Evolutionary conservation across 64 coral and sea anemone genomes (phyloP), one percentile per base, ranked within the genome.

Genomic region (Actinia tenebrosa): DNA sequence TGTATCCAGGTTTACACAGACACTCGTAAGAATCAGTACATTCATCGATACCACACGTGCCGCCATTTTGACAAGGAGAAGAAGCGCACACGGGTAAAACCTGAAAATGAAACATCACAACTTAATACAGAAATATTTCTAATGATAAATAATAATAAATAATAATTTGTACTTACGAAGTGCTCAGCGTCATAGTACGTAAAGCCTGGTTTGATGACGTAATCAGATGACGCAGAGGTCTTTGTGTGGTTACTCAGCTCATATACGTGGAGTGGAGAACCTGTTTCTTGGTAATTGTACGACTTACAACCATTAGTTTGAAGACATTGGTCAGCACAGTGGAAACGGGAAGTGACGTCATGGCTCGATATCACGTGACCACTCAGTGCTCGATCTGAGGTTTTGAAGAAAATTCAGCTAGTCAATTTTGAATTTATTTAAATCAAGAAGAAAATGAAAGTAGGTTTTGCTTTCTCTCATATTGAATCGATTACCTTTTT

Each of bases 241-340:
- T 23, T 45, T 25, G 46, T 79, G 47, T 80, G 50, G 16, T 15
- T 37, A 53, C 85, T 91, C 13, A 91, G 84, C 61, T 91, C 83
- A 68, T 84, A 91, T 5, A 19, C 55, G 59, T 91, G 88, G 19
- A 84, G 64, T 23, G 88, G 80, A 44, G 50, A 54, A 27, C 88
- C 88, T 19, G 64, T 45, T 45, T 91, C 89, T 27, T 86, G 45
- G 56, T 86, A 86, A 78, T 91, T 91, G 71, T 83, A 77, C 46
- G 89, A 91, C 53, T 45, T 42, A 50, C 89, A 91, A 13, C 85
- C 11, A 25, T 56, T 46, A 79, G 62, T 86, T 14, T 7, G 17
- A 22, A 91, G 61, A 80, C 89, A 91, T 52, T 91, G 53, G 54
- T 79, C 61, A 3, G 82, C 71, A 20, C 89, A 90, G 89, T 90